Evolutionary conservation across 2,113 vertebrate species (phyloP).

Genomic region (Balaenoptera acutorostrata): DNA sequence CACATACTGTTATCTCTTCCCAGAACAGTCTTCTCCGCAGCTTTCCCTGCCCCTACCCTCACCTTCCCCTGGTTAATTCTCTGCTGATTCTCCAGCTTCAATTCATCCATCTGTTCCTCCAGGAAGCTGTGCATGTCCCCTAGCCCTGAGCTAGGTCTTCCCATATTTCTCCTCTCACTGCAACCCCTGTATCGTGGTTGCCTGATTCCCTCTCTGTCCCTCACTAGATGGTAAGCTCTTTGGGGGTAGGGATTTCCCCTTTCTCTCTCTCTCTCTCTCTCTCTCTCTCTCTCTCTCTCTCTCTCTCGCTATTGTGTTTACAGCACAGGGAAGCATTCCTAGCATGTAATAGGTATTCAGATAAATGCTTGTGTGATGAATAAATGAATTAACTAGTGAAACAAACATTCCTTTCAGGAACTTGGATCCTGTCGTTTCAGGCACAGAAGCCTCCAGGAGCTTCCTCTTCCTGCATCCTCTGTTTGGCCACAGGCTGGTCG

Average conservation of each 20-base stretch:
- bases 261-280: background rate
- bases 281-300: background rate
- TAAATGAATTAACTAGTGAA: background rate
- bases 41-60: background rate
- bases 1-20: background rate
- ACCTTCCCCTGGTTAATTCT: background rate
- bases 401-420: slow-evolving; percentile 14
- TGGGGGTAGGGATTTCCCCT: background rate
- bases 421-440: background rate
- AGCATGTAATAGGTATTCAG: background rate
- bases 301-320: background rate
- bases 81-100: background rate
- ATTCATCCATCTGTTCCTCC: background rate
- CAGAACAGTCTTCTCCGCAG: background rate
- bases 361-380: slow-evolving; percentile 13
- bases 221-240: background rate
- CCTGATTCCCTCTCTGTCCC: background rate
- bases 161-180: background rate
- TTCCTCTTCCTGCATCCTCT: slow-evolving; percentile 23
- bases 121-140: background rate
- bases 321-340: background rate
- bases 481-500: background rate
- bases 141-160: background rate
- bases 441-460: background rate
- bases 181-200: too few species aligned